phyloP scores from a whole-genome alignment of 2,888 invertebrate genomes.

The Coronaproctus castanopsis region DNA sequence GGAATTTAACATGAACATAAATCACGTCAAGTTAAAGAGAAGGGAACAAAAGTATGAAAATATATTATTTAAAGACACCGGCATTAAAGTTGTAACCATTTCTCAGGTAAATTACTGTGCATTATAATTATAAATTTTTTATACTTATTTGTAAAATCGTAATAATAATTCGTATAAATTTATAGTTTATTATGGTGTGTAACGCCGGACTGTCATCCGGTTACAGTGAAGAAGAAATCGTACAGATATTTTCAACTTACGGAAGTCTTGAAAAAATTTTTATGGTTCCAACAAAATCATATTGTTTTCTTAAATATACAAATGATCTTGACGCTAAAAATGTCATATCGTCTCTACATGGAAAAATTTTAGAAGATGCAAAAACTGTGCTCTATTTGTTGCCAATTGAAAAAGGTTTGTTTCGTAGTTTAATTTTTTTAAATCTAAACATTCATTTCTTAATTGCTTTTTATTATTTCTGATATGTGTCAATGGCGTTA shows the following conservation, averaged over 20 bases:
- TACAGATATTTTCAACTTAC: conserved; percentile 32
- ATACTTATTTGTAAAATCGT: conserved; percentile 16
- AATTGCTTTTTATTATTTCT: no score
- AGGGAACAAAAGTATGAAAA: conserved; percentile 1
- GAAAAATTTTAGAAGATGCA: conserved; percentile 25
- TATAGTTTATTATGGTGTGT: conserved; percentile 52
- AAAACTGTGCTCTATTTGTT: conserved; percentile 29
- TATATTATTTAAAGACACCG: conserved; percentile 8
- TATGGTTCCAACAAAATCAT: conserved; percentile 59
- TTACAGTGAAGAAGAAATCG: conserved; percentile 41
- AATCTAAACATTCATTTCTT: not conserved
- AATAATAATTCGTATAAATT: no score
- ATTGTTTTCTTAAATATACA: conserved; percentile 49
- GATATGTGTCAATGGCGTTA: no score
- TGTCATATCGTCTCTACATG: conserved; percentile 40
- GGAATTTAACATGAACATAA: not conserved
- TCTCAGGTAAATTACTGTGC: conserved; percentile 1
- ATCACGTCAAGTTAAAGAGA: not conserved
- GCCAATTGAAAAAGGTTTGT: conserved; percentile 13
- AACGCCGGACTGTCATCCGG: conserved; percentile 74
- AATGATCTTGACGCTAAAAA: conserved; percentile 31
- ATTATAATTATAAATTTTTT: not conserved
- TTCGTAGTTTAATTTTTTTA: not conserved
- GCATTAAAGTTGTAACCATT: not conserved
- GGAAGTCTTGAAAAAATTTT: conserved; percentile 38